Evolutionary conservation across 2,797 vertebrate species (phyloP).

Genomic region (Sebastes kiyomatsui): DNA sequence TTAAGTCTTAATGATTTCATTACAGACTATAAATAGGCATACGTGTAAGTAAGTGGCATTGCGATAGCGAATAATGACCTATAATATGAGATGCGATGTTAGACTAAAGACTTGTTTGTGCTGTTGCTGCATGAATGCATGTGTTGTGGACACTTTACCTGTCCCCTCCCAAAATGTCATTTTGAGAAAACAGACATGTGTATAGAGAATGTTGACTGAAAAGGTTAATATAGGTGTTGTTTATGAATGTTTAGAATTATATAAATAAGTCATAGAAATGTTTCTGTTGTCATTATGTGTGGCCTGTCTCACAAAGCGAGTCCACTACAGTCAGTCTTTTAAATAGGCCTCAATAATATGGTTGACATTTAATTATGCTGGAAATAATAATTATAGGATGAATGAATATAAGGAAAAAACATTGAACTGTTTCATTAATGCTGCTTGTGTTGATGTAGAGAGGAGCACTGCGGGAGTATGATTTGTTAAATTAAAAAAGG

Average conservation of each 20-base stretch:
- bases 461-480: background rate
- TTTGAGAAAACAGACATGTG: background rate
- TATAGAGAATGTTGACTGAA: background rate
- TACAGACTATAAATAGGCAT: conserved; percentile 21
- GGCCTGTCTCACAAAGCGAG: conserved; percentile 55
- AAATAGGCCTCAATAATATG: background rate
- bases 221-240: background rate
- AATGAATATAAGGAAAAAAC: background rate
- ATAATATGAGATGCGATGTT: conserved; percentile 5
- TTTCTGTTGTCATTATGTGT: background rate
- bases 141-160: conserved; percentile 31
- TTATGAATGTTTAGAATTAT: background rate
- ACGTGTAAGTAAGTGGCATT: conserved; percentile 3
- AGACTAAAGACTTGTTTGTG: conserved; percentile 22
- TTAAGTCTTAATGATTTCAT: conserved; percentile 28
- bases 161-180: conserved; percentile 5
- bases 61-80: conserved; percentile 11
- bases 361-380: conserved; percentile 1
- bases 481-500: conserved; percentile 17
- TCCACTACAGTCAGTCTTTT: background rate
- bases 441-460: background rate
- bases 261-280: background rate
- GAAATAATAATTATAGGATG: background rate
- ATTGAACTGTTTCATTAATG: background rate
- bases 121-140: conserved; percentile 57